Conservation (phyloP, 2,888 invertebrate species). For the Unio pictorum region DNA sequence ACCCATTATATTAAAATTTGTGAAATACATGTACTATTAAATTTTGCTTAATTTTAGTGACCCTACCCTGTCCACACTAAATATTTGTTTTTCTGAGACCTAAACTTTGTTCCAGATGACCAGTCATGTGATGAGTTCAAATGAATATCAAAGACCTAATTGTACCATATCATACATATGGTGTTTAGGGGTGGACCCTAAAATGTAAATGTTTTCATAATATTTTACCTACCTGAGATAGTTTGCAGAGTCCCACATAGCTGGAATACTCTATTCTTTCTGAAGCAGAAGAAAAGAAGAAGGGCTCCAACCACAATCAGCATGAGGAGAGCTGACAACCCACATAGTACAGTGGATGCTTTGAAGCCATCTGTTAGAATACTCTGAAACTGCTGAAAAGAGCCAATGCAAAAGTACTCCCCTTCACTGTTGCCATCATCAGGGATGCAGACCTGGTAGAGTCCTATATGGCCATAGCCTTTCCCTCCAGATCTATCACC, state of each 20-base stretch:
- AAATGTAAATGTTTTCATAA: too few species aligned
- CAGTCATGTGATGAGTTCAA: too few species aligned
- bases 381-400: slow-evolving; percentile 79
- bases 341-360: slow-evolving; percentile 90
- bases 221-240: slow-evolving; percentile 83
- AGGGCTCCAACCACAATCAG: slow-evolving; percentile 88
- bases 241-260: slow-evolving; percentile 95
- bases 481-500: slow-evolving; percentile 62
- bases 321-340: slow-evolving; percentile 85
- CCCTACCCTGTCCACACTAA: too few species aligned
- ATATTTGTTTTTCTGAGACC: too few species aligned
- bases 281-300: slow-evolving; percentile 92
- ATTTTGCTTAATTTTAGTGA: too few species aligned
- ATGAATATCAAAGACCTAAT: too few species aligned
- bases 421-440: slow-evolving; percentile 10
- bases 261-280: slow-evolving; percentile 91
- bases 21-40: too few species aligned
- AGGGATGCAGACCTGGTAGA: slow-evolving; percentile 86
- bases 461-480: slow-evolving; percentile 90
- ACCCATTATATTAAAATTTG: too few species aligned
- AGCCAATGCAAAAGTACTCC: slow-evolving; percentile 79
- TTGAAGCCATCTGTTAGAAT: slow-evolving; percentile 87
- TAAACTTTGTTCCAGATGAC: too few species aligned
- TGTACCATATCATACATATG: too few species aligned
- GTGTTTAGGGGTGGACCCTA: too few species aligned